phyloP scores from a whole-genome alignment of 2,888 invertebrate species.

The Ennomos quercinarius region DNA sequence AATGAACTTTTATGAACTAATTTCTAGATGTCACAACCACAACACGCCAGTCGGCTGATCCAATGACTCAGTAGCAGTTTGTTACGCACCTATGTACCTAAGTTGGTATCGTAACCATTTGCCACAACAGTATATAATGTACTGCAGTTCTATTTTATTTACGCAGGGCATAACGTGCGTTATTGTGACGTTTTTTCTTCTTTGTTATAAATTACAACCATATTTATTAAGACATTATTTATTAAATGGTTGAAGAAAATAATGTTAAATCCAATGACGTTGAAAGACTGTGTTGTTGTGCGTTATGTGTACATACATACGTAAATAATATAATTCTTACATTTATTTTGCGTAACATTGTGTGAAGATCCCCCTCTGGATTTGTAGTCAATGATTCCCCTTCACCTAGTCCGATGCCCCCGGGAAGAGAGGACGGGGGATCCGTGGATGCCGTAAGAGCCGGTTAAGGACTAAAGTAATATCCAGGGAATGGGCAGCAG shows the following conservation, averaged over 20 bases:
- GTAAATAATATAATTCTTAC: no score
- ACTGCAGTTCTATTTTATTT: not conserved
- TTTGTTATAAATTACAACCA: not conserved
- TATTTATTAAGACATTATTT: no score
- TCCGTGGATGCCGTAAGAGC: no score
- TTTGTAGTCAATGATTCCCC: no score
- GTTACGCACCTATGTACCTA: not conserved
- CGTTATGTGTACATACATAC: not conserved
- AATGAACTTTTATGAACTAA: constrained; percentile 16
- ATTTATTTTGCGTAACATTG: no score
- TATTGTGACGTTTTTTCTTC: constrained; percentile 3
- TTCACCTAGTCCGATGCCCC: no score
- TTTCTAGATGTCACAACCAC: constrained; percentile 11
- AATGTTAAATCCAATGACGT: constrained; percentile 2
- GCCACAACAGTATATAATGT: no score
- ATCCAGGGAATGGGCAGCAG: no score
- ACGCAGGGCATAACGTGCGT: constrained; percentile 6
- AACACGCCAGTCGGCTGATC: not conserved
- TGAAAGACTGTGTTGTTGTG: not conserved
- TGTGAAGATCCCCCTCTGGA: no score
- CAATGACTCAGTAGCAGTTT: constrained; percentile 15
- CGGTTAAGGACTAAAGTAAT: no score
- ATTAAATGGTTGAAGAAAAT: not conserved
- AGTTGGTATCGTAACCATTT: not conserved
- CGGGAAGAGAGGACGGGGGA: no score